These are phyloP conservation scores for Listrodromus nycthemerus DNA, from an alignment of 2,888 invertebrate species.

Conservation along the genomic window DNA sequence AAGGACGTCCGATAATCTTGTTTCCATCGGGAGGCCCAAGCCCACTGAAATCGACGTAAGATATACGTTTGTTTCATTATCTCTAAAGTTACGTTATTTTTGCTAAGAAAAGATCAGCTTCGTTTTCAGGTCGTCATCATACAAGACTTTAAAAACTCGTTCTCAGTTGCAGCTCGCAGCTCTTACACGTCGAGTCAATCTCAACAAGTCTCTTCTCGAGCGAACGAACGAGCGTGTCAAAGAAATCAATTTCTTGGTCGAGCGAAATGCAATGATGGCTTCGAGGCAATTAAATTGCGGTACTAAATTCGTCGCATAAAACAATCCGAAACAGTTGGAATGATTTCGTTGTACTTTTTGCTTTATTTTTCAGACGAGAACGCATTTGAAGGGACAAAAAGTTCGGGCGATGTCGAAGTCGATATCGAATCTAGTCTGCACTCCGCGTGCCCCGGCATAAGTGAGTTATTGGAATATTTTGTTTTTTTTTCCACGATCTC, in stretches of 20 bases:
- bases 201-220: slow-evolving; percentile 84
- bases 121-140: background rate
- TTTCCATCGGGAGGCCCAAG: slow-evolving; percentile 41
- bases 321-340: background rate
- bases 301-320: background rate
- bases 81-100: slow-evolving; percentile 4
- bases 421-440: slow-evolving; percentile 40
- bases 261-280: slow-evolving; percentile 77
- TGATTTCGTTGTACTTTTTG: background rate
- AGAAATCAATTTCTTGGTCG: slow-evolving; percentile 85
- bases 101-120: background rate
- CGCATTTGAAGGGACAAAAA: slow-evolving; percentile 47
- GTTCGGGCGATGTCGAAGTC: slow-evolving; percentile 29
- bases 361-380: slow-evolving; percentile 57
- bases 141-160: background rate
- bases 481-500: background rate
- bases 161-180: slow-evolving; percentile 83
- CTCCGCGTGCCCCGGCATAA: slow-evolving; percentile 66
- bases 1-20: slow-evolving; percentile 42
- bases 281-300: slow-evolving; percentile 66
- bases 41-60: slow-evolving; percentile 74
- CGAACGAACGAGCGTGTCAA: slow-evolving; percentile 85
- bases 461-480: slow-evolving; percentile 44
- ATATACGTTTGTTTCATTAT: background rate
- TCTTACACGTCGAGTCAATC: slow-evolving; percentile 85